Percentiles rank a stretch among this genome's conserved stretches.
phyloP scores from a whole-genome alignment of 2,113 vertebrate species.

The Hemiprocne comata region DNA sequence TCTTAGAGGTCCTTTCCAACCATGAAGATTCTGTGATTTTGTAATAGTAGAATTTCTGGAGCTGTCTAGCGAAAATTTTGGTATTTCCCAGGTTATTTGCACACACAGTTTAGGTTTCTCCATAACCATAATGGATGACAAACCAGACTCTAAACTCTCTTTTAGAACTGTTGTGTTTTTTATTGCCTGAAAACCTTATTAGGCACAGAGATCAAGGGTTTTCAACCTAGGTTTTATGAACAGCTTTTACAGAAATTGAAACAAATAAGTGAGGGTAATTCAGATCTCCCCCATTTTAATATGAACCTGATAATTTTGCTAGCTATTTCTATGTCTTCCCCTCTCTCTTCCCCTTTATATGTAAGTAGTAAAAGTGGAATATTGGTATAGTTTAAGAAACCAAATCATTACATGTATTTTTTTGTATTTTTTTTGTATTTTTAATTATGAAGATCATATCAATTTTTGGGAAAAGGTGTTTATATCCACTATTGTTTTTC shows the following conservation, averaged over 20 bases:
- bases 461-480: background rate
- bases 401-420: background rate
- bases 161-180: background rate
- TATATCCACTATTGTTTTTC: background rate
- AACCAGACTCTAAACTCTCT: background rate
- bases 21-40: no score
- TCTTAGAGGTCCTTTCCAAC: no score
- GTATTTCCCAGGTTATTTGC: background rate
- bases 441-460: background rate
- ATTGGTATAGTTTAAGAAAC: background rate
- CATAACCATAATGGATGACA: background rate
- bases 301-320: background rate
- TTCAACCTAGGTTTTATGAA: background rate
- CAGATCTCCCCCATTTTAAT: background rate
- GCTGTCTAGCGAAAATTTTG: background rate
- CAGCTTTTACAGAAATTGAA: background rate
- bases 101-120: background rate
- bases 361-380: background rate
- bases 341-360: background rate
- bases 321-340: background rate
- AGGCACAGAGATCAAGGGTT: background rate
- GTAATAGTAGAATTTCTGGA: background rate
- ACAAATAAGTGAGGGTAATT: background rate
- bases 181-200: background rate
- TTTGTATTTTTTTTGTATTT: background rate